Conservation (phyloP, 2,888 invertebrate species). For the Heterodera filipjevi region DNA sequence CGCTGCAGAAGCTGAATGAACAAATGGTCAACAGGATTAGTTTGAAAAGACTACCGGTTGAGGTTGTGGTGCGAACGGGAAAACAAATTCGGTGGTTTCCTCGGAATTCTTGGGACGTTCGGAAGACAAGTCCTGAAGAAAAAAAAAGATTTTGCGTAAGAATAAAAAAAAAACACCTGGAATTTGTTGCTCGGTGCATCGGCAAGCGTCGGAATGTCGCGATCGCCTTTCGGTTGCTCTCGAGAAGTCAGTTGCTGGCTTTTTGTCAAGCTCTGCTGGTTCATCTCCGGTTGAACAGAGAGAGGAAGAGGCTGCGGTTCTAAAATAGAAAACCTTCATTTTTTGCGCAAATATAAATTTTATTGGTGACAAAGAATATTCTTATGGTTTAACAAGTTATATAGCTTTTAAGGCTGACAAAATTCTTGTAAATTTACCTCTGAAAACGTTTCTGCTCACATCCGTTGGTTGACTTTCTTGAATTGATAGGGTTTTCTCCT, state of each 20-base stretch:
- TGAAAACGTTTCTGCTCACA: background rate
- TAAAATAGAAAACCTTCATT: too few relatives aligned
- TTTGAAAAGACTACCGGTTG: constrained; percentile 14
- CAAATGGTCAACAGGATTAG: background rate
- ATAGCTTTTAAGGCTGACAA: too few relatives aligned
- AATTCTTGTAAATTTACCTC: background rate
- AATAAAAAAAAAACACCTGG: background rate
- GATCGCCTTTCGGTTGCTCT: constrained; percentile 70
- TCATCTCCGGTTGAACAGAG: constrained; percentile 5
- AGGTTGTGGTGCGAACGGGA: constrained; percentile 25
- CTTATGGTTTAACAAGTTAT: too few relatives aligned
- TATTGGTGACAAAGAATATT: too few relatives aligned
- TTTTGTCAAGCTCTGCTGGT: background rate
- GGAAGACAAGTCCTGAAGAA: background rate
- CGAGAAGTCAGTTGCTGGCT: constrained; percentile 32
- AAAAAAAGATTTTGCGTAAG: background rate
- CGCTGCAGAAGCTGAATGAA: constrained; percentile 45
- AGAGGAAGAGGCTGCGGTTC: constrained; percentile 16
- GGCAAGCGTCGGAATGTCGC: constrained; percentile 87
- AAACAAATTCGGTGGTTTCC: background rate
- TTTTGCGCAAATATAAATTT: too few relatives aligned
- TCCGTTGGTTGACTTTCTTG: background rate
- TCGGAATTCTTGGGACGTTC: background rate
- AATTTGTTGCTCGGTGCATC: constrained; percentile 41
- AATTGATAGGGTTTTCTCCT: background rate